A percentile compares a stretch with the other conserved stretches of the same genome.
phyloP scores from a whole-genome alignment of 2,888 invertebrate genomes.

The Ectemnius cavifrons region DNA sequence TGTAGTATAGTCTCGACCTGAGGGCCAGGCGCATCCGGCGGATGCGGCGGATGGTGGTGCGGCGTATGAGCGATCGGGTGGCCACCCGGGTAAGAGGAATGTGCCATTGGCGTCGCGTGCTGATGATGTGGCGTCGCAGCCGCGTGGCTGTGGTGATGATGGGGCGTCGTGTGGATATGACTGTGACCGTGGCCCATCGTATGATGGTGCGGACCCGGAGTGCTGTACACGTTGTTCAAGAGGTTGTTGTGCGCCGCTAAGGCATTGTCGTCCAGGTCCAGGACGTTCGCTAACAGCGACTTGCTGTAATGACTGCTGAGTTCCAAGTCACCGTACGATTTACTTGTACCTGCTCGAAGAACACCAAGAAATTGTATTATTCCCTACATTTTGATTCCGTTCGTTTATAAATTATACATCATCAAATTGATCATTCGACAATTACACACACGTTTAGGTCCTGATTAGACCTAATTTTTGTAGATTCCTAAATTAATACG shows the following conservation, averaged over 20 bases:
- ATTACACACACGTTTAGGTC: neutral
- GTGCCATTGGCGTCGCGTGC: constrained; percentile 63
- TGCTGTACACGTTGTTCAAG: constrained; percentile 76
- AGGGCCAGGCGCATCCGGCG: constrained; percentile 84
- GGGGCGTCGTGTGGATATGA: constrained; percentile 76
- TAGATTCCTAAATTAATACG: neutral
- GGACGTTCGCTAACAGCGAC: constrained; percentile 96
- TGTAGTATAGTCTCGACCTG: constrained; percentile 87
- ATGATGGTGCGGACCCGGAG: constrained; percentile 76
- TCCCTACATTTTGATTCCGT: neutral
- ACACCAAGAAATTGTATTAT: no score
- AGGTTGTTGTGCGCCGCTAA: constrained; percentile 76
- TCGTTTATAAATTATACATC: neutral
- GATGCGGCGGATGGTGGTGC: constrained; percentile 76
- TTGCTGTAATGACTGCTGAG: constrained; percentile 95
- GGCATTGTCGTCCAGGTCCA: constrained; percentile 96
- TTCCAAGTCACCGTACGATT: constrained; percentile 88
- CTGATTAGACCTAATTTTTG: neutral
- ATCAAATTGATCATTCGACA: no score
- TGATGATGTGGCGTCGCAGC: constrained; percentile 72
- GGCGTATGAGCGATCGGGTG: constrained; percentile 75
- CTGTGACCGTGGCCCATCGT: constrained; percentile 75
- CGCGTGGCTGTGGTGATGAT: constrained; percentile 75
- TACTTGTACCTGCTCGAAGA: constrained; percentile 84
- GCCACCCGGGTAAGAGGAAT: constrained; percentile 66